Conservation (phyloP, 2,797 vertebrate species). For the Helarctos malayanus region DNA sequence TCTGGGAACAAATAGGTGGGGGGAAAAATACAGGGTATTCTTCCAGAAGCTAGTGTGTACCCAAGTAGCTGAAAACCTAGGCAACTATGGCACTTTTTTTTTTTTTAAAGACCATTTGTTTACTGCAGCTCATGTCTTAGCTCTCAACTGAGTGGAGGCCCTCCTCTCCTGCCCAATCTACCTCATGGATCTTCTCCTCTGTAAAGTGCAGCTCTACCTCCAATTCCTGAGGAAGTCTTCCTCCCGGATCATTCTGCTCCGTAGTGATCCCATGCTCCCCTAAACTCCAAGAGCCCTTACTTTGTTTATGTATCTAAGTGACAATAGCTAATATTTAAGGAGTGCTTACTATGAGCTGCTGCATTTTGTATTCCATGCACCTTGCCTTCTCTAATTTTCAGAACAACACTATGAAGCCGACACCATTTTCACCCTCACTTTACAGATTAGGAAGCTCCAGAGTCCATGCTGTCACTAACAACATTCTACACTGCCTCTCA, state of each 20-base stretch:
- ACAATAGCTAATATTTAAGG: background rate
- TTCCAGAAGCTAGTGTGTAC: background rate
- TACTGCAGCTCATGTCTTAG: background rate
- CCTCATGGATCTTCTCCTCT: background rate
- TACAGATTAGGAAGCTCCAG: background rate
- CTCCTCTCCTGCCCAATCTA: background rate
- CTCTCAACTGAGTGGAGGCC: background rate
- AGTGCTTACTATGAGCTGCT: background rate
- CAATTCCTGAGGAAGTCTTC: background rate
- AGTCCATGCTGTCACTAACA: background rate
- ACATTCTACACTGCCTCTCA: background rate
- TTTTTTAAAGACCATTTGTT: background rate
- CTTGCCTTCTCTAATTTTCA: background rate
- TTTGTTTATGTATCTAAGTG: background rate
- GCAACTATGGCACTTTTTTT: background rate
- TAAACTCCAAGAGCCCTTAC: background rate
- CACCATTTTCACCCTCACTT: background rate
- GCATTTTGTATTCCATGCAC: background rate
- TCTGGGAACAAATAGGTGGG: background rate
- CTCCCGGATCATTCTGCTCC: background rate
- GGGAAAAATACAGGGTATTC: background rate
- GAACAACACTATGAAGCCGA: background rate
- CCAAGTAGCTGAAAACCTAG: background rate
- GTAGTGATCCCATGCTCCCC: background rate
- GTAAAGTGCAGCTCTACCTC: background rate